Evolutionary conservation across 2,113 vertebrate species (phyloP).

Genomic region (Pelvicachromis taeniatus): DNA sequence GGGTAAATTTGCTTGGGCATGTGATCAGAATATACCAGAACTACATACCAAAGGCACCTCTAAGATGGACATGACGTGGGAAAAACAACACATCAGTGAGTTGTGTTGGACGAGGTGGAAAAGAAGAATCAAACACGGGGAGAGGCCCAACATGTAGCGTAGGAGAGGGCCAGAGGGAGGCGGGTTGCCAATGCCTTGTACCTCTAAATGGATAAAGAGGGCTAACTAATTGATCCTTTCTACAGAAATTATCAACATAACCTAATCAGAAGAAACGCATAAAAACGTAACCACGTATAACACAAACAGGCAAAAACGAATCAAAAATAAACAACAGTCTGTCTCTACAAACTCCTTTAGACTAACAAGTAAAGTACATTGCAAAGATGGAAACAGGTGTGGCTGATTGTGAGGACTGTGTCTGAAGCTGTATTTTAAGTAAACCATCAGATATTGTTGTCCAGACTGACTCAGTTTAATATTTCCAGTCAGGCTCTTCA

Average conservation of each 20-base stretch:
- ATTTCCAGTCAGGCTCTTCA: no score
- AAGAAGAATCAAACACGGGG: not conserved
- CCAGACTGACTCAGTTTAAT: no score
- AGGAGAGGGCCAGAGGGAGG: not conserved
- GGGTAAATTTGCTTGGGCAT: not conserved
- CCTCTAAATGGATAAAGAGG: not conserved
- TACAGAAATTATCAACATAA: not conserved
- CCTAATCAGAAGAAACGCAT: not conserved
- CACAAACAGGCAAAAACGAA: not conserved
- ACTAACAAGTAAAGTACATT: not conserved
- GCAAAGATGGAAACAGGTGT: not conserved
- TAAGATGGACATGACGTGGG: not conserved
- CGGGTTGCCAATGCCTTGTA: not conserved
- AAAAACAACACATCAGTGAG: not conserved
- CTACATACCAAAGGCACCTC: not conserved
- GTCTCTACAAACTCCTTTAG: not conserved
- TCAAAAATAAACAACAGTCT: not conserved
- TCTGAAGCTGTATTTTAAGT: fast-evolving
- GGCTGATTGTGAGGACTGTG: not conserved
- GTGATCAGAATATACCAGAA: not conserved
- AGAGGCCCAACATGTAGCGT: not conserved
- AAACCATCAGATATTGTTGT: no score
- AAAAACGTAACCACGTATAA: not conserved
- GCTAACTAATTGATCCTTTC: not conserved
- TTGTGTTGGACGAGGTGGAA: not conserved